These are phyloP conservation scores for Corvus cornix DNA, from an alignment of 2,113 vertebrate genomes.

Conservation along the genomic window DNA sequence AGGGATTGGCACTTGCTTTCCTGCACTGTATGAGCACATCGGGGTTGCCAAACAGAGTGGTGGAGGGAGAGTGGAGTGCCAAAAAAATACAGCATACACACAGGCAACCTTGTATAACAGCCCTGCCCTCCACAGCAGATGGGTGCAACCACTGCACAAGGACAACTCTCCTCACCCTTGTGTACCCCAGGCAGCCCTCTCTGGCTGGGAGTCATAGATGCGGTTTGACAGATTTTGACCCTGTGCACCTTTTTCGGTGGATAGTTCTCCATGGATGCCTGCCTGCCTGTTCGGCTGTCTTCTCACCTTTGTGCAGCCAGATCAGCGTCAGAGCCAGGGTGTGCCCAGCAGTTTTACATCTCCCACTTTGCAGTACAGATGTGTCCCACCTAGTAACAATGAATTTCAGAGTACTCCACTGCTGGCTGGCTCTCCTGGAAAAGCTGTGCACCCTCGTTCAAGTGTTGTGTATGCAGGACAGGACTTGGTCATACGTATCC, in stretches of 20 bases:
- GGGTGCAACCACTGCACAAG: background rate
- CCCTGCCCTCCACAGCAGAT: background rate
- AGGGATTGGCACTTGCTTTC: background rate
- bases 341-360: background rate
- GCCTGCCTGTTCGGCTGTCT: background rate
- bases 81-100: background rate
- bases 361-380: background rate
- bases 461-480: background rate
- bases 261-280: background rate
- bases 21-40: background rate
- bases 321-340: background rate
- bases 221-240: background rate
- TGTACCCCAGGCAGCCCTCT: background rate
- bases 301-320: background rate
- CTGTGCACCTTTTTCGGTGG: background rate
- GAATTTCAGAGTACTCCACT: background rate
- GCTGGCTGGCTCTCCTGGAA: background rate
- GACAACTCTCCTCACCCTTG: background rate
- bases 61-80: background rate
- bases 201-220: background rate
- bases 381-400: background rate
- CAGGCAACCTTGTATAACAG: background rate
- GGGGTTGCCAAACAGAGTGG: background rate
- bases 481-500: accelerated
- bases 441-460: background rate